A percentile compares a stretch with the other conserved stretches of the same genome.
Evolutionary conservation across 53 echinoderm and acorn worm species (phyloP).

Genomic region (Stichopus horrens): DNA sequence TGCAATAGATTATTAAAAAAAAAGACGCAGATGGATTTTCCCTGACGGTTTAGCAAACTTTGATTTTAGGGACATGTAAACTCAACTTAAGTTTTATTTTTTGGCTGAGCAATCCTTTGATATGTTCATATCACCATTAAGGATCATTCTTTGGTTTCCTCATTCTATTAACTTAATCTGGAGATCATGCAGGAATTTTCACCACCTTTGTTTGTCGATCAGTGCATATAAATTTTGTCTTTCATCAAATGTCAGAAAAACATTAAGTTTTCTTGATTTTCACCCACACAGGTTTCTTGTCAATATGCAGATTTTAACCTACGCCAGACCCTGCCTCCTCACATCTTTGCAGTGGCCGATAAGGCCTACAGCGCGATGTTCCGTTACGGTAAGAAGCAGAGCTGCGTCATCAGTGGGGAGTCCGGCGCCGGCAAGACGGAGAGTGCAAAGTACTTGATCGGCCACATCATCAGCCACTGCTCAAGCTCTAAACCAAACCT

Average conservation of each 20-base stretch:
- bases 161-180: too few species aligned
- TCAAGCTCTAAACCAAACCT: constrained; percentile 78
- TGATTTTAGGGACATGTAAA: too few species aligned
- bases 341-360: constrained; percentile 93
- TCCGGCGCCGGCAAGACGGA: constrained; percentile 99
- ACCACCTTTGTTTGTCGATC: not conserved
- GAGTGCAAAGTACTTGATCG: constrained; percentile 89
- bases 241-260: not conserved
- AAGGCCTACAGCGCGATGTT: constrained; percentile 89
- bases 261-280: not conserved
- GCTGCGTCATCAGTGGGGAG: constrained; percentile 98
- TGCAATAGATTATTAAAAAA: too few species aligned
- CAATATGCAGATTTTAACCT: constrained; percentile 81
- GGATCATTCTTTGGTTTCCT: too few species aligned
- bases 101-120: too few species aligned
- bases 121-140: too few species aligned
- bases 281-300: constrained; percentile 62
- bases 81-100: too few species aligned
- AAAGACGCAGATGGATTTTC: too few species aligned
- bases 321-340: constrained; percentile 79
- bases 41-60: too few species aligned
- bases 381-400: constrained; percentile 74
- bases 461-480: constrained; percentile 96
- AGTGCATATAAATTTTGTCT: not conserved
- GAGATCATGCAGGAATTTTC: not conserved